Percentiles rank a stretch among this genome's conserved stretches.
Evolutionary conservation across 2,113 vertebrate genomes (phyloP).

Genomic region (Tautogolabrus adspersus): DNA sequence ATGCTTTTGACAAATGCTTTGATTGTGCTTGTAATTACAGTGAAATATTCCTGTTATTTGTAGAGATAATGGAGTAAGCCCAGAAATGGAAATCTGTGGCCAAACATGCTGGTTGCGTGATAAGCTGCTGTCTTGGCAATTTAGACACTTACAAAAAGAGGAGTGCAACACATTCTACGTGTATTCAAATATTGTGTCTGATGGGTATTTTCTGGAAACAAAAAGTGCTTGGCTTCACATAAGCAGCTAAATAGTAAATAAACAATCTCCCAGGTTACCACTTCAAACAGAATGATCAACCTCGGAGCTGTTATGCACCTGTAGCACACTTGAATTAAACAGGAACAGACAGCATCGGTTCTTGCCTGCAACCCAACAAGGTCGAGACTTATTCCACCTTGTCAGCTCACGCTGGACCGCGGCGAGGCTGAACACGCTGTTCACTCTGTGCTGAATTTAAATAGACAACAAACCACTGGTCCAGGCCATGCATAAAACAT

Average conservation of each 20-base stretch:
- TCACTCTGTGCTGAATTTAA: constrained; percentile 31
- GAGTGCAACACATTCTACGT: not conserved
- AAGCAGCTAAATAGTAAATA: not conserved
- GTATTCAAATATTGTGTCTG: constrained; percentile 7
- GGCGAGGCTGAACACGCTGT: constrained; percentile 45
- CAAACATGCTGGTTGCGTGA: constrained; percentile 9
- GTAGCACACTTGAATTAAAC: constrained; percentile 44
- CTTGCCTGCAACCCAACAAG: constrained; percentile 54
- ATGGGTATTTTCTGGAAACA: constrained; percentile 5
- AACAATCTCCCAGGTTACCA: constrained; percentile 10
- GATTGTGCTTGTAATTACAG: constrained; percentile 14
- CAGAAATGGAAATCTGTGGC: constrained; percentile 2
- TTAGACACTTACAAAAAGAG: not conserved
- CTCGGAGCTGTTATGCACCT: constrained; percentile 23
- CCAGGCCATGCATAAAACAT: constrained; percentile 74
- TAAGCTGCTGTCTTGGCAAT: constrained; percentile 19
- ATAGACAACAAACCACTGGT: constrained; percentile 24
- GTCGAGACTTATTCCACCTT: constrained; percentile 55
- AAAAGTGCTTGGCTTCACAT: not conserved
- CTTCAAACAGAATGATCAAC: constrained; percentile 23
- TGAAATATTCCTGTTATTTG: not conserved
- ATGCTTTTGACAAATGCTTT: constrained; percentile 27
- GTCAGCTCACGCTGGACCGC: constrained; percentile 56
- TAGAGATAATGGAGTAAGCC: not conserved
- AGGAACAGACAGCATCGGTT: constrained; percentile 1